These are phyloP conservation scores for Bovichtus diacanthus DNA, from an alignment of 2,797 vertebrate genomes.

Conservation along the genomic window DNA sequence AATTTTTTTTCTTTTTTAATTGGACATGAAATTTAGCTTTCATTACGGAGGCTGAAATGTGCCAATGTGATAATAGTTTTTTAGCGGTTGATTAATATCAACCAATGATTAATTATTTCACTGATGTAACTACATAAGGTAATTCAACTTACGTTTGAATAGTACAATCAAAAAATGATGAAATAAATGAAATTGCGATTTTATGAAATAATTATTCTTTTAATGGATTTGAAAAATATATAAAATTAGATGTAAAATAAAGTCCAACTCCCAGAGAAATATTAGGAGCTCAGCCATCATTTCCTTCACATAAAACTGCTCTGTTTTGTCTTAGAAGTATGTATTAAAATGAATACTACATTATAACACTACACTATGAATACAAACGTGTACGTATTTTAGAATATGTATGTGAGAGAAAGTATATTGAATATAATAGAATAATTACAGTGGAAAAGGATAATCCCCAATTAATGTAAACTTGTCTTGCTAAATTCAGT, in stretches of 20 bases:
- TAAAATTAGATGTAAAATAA: neutral
- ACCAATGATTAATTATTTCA: no score
- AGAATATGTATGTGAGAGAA: neutral
- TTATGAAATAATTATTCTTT: no score
- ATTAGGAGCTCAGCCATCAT: neutral
- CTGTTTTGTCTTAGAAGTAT: neutral
- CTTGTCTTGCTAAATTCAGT: neutral
- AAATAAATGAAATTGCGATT: neutral
- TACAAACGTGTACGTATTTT: neutral
- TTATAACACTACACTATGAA: no score
- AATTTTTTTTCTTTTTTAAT: neutral
- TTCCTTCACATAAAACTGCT: neutral
- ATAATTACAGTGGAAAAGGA: neutral
- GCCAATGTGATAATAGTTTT: neutral
- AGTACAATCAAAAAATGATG: neutral
- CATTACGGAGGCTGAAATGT: constrained; percentile 6
- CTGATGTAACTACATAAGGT: neutral
- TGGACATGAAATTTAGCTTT: neutral
- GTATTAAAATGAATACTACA: neutral
- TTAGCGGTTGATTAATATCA: neutral
- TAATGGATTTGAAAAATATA: neutral
- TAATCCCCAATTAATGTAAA: neutral
- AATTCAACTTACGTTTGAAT: neutral
- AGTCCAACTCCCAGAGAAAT: neutral
- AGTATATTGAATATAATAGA: neutral